These are phyloP conservation scores for Hirudo medicinalis DNA, from an alignment of 1,140 invertebrate species.

Conservation along the genomic window DNA sequence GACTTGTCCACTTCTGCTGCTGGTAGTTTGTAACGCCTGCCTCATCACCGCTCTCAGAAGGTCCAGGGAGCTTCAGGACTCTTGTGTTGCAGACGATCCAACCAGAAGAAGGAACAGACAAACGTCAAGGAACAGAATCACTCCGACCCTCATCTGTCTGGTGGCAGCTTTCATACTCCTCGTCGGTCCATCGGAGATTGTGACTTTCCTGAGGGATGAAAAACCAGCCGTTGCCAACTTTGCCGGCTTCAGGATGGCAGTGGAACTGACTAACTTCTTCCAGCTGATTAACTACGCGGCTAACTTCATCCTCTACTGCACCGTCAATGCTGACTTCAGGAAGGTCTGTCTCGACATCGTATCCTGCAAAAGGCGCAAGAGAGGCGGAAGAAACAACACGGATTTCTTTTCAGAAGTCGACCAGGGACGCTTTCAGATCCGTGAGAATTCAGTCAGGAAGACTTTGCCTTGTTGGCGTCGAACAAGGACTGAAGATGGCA, in stretches of 20 bases:
- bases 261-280: slow-evolving; percentile 35
- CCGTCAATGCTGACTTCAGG: slow-evolving; percentile 36
- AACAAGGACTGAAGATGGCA: too few species aligned
- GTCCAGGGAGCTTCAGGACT: slow-evolving; percentile 9
- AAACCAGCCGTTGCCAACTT: background rate
- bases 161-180: slow-evolving; percentile 36
- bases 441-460: too few species aligned
- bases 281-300: slow-evolving; percentile 35
- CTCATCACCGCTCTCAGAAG: slow-evolving; percentile 27
- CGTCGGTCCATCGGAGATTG: slow-evolving; percentile 36
- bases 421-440: too few species aligned
- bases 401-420: too few species aligned
- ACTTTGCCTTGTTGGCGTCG: too few species aligned
- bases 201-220: slow-evolving; percentile 19
- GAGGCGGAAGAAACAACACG: background rate
- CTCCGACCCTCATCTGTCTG: slow-evolving; percentile 36
- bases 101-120: background rate
- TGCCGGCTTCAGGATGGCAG: slow-evolving; percentile 25
- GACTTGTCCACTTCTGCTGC: slow-evolving; percentile 32
- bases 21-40: slow-evolving; percentile 35
- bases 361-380: slow-evolving; percentile 10
- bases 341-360: slow-evolving; percentile 24
- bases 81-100: background rate
- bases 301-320: slow-evolving; percentile 37
- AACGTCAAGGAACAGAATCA: slow-evolving; percentile 31